phyloP scores from a whole-genome alignment of 2,797 vertebrate genomes.

The Fistularia commersonii region DNA sequence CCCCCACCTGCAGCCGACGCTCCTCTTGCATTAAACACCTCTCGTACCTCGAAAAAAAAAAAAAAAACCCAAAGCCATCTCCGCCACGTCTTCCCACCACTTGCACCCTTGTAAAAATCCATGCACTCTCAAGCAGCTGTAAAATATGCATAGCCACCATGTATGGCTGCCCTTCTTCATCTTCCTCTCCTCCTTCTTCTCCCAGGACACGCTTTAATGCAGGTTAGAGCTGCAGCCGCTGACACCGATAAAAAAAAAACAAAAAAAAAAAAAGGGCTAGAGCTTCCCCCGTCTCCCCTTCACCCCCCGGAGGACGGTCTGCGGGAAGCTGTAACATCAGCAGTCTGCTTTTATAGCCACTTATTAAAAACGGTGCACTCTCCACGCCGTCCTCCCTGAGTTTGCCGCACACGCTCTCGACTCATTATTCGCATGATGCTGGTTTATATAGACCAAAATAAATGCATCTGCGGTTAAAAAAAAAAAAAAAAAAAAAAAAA shows the following conservation, averaged over 20 bases:
- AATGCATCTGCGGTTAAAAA: no score
- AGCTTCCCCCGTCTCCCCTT: slow-evolving; percentile 28
- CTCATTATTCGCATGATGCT: no score
- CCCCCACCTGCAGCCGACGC: no score
- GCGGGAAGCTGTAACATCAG: slow-evolving; percentile 25
- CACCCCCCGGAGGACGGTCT: slow-evolving; percentile 33
- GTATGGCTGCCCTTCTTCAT: not conserved
- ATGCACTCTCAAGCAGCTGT: slow-evolving; percentile 36
- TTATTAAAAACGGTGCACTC: slow-evolving; percentile 37
- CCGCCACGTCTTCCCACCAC: slow-evolving; percentile 13
- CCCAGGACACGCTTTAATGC: slow-evolving; percentile 40
- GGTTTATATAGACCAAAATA: no score
- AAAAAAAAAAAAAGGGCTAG: slow-evolving; percentile 22
- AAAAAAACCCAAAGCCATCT: slow-evolving; percentile 19
- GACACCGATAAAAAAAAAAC: slow-evolving; percentile 38
- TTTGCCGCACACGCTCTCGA: no score
- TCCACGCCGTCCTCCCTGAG: slow-evolving; percentile 13
- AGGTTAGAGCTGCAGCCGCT: slow-evolving; percentile 32
- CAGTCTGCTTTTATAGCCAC: slow-evolving; percentile 46
- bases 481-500: no score
- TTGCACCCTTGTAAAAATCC: slow-evolving; percentile 41
- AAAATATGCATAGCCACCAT: slow-evolving; percentile 55
- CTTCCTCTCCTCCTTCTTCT: no score
- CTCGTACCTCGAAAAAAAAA: no score
- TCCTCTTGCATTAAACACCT: no score